Evolutionary conservation across 2,797 vertebrate genomes (phyloP).

Genomic region (Mus spretus): DNA sequence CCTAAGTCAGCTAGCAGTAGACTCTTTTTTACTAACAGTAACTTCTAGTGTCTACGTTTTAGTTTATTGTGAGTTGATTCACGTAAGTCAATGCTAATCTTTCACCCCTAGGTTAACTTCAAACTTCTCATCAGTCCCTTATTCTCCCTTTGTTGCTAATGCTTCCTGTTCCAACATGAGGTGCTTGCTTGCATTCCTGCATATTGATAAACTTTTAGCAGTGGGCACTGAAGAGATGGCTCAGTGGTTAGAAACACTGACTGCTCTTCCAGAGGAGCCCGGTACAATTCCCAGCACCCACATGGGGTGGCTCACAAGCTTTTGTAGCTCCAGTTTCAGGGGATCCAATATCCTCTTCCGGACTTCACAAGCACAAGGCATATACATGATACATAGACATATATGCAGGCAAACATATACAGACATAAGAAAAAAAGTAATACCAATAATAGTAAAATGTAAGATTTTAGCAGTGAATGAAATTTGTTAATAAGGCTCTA

Average conservation of each 20-base stretch:
- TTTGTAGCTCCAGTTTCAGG: background rate
- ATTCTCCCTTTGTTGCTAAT: background rate
- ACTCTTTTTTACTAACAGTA: background rate
- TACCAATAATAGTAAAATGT: background rate
- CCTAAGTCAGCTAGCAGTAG: background rate
- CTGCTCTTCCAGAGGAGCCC: background rate
- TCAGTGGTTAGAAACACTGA: background rate
- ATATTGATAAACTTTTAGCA: background rate
- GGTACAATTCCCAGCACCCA: background rate
- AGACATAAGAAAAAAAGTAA: background rate
- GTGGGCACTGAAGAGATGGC: background rate
- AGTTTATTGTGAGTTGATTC: background rate
- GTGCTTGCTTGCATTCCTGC: background rate
- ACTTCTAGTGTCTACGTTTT: background rate
- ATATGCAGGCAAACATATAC: background rate
- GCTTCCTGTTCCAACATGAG: background rate
- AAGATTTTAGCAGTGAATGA: background rate
- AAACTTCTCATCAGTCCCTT: background rate
- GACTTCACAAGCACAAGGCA: background rate
- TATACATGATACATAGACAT: background rate
- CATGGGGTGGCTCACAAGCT: background rate
- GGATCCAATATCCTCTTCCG: background rate
- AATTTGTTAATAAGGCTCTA: background rate
- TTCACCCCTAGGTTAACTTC: background rate
- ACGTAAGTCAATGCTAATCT: background rate